Percentiles rank a stretch among this genome's conserved stretches.
Conservation (phyloP, 2,888 invertebrate genomes). For the Netelia inedita region DNA sequence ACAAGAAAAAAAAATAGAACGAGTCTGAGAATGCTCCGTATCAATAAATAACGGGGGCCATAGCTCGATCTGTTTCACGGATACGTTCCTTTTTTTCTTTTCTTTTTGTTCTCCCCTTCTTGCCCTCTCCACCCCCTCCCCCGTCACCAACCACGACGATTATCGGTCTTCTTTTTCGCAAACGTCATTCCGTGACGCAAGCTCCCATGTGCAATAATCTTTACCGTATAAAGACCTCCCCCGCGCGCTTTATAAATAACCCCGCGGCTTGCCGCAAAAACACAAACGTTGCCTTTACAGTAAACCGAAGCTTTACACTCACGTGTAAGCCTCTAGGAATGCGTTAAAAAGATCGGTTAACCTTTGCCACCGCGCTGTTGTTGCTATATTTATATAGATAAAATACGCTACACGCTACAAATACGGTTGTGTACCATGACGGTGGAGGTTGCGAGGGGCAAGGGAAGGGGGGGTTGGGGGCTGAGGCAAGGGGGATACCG, state of each 20-base stretch:
- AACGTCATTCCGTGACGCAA: constrained; percentile 49
- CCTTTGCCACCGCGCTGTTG: constrained; percentile 73
- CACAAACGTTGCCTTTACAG: background rate
- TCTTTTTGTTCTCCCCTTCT: background rate
- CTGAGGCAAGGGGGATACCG: constrained; percentile 67
- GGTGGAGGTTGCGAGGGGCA: background rate
- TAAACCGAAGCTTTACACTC: constrained; percentile 25
- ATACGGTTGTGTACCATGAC: background rate
- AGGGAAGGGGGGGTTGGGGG: constrained; percentile 25
- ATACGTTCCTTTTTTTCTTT: background rate
- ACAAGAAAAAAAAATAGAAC: background rate
- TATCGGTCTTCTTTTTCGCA: constrained; percentile 23
- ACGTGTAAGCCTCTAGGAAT: constrained; percentile 74
- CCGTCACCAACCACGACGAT: constrained; percentile 4
- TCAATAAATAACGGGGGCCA: constrained; percentile 41
- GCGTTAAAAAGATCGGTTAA: constrained; percentile 81
- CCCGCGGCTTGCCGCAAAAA: background rate
- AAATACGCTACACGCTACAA: constrained; percentile 36
- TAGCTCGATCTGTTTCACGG: constrained; percentile 39
- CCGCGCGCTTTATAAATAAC: constrained; percentile 44
- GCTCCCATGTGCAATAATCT: constrained; percentile 46
- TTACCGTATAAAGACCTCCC: constrained; percentile 22
- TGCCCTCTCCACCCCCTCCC: background rate
- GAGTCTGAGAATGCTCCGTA: constrained; percentile 21
- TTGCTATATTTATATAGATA: constrained; percentile 30